phyloP scores from a whole-genome alignment of 92 coral and sea anemone species.

The Bergia puertoricense region DNA sequence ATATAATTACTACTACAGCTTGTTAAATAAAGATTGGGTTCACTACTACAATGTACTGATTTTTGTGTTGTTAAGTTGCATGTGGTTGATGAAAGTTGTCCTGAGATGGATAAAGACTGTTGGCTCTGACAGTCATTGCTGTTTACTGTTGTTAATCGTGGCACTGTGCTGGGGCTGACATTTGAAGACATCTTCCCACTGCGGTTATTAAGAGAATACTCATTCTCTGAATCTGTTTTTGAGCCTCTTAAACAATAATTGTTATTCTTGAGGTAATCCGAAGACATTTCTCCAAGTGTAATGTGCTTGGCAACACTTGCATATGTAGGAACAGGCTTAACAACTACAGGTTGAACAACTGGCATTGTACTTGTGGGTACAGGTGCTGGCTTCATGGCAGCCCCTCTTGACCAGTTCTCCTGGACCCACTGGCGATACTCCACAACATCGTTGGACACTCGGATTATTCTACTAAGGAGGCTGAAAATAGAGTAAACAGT shows the following conservation, averaged over 20 bases:
- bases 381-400: slow-evolving; percentile 33
- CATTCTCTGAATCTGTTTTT: slow-evolving; percentile 16
- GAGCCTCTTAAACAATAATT: not conserved
- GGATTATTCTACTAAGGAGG: slow-evolving; percentile 80
- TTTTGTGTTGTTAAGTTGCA: slow-evolving; percentile 18
- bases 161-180: slow-evolving; percentile 1
- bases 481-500: slow-evolving; percentile 35
- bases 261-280: slow-evolving; percentile 35
- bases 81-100: slow-evolving; percentile 13
- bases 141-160: slow-evolving; percentile 6
- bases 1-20: not conserved
- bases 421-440: slow-evolving; percentile 87
- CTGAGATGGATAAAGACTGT: slow-evolving; percentile 15
- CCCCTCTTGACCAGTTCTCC: slow-evolving; percentile 58
- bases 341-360: slow-evolving; percentile 37
- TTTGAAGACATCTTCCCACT: not conserved
- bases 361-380: slow-evolving; percentile 28
- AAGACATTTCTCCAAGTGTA: slow-evolving; percentile 32
- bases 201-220: not conserved
- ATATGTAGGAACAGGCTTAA: slow-evolving; percentile 77
- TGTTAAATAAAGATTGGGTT: slow-evolving; percentile 27
- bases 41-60: slow-evolving; percentile 26
- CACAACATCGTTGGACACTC: slow-evolving; percentile 72
- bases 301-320: slow-evolving; percentile 88
- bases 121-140: slow-evolving; percentile 16